Conservation (phyloP, 1,140 invertebrate genomes). For the Scylla paramamosain region DNA sequence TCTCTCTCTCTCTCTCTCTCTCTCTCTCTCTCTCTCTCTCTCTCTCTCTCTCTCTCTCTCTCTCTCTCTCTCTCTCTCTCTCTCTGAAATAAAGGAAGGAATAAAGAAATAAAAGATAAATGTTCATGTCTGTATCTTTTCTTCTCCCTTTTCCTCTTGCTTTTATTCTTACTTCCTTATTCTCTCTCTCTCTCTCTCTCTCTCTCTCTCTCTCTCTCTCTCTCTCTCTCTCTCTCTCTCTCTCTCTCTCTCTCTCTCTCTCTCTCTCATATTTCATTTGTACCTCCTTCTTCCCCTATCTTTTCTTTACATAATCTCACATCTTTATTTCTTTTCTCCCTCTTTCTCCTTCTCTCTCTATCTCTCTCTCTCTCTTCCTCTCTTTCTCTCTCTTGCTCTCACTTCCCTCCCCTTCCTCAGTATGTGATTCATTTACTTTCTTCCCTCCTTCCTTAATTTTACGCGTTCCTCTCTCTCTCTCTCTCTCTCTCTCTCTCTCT, state of each 20-base stretch:
- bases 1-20: too few species aligned
- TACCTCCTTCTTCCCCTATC: not conserved
- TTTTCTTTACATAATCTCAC: not conserved
- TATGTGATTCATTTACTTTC: too few species aligned
- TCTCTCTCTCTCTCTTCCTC: conserved; percentile 45
- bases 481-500: conserved; percentile 32
- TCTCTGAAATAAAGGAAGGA: too few species aligned
- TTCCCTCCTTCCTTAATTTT: too few species aligned
- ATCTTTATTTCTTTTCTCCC: not conserved
- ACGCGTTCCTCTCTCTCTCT: not conserved
- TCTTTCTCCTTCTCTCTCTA: not conserved
- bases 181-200: conserved; percentile 31
- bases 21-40: too few species aligned
- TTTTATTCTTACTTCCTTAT: not conserved
- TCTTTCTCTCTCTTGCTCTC: conserved; percentile 41
- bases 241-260: not conserved
- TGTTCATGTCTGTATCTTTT: too few species aligned
- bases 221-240: conserved; percentile 39
- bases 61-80: too few species aligned
- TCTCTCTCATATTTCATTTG: not conserved
- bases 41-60: too few species aligned
- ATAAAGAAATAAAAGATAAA: too few species aligned
- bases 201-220: conserved; percentile 4
- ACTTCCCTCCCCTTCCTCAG: not conserved
- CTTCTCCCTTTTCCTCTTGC: too few species aligned